A percentile compares a stretch with the other conserved stretches of the same genome.
These are phyloP conservation scores for Drosophila conformis DNA, from an alignment of 2,888 invertebrate genomes.

Conservation along the genomic window DNA sequence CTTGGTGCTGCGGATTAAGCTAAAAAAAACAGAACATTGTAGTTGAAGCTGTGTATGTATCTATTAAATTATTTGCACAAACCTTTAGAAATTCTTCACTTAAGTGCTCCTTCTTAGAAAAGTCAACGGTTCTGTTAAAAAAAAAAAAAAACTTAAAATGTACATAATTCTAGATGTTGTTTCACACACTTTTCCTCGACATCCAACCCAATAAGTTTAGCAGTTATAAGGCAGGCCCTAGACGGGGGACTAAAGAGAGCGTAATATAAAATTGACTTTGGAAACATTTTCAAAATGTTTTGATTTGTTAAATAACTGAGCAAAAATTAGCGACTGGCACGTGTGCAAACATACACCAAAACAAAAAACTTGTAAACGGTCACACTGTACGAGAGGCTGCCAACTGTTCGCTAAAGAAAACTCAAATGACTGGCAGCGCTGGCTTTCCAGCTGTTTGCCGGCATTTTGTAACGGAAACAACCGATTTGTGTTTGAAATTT, in stretches of 20 bases:
- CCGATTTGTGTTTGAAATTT: neutral
- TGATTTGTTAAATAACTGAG: constrained; percentile 4
- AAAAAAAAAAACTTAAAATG: neutral
- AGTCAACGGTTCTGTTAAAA: constrained; percentile 84
- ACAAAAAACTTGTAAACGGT: neutral
- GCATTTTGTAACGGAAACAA: constrained; percentile 9
- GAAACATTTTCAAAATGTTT: constrained; percentile 30
- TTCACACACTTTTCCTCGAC: constrained; percentile 83
- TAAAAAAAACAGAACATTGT: constrained; percentile 59
- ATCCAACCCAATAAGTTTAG: constrained; percentile 85
- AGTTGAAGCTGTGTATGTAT: neutral
- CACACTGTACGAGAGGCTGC: constrained; percentile 26
- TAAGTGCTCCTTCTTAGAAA: constrained; percentile 83
- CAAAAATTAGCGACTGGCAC: neutral
- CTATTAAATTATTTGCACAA: constrained; percentile 8
- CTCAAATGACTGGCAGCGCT: constrained; percentile 28
- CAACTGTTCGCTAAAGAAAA: constrained; percentile 28
- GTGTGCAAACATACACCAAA: neutral
- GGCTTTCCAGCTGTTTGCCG: constrained; percentile 20
- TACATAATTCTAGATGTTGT: neutral
- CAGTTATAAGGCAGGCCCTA: constrained; percentile 85
- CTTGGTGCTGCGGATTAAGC: constrained; percentile 87
- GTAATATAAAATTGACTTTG: constrained; percentile 84
- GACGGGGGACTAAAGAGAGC: constrained; percentile 85
- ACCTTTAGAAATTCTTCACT: constrained; percentile 84